phyloP scores from a whole-genome alignment of 2,888 invertebrate genomes.

The Lithodes maja region DNA sequence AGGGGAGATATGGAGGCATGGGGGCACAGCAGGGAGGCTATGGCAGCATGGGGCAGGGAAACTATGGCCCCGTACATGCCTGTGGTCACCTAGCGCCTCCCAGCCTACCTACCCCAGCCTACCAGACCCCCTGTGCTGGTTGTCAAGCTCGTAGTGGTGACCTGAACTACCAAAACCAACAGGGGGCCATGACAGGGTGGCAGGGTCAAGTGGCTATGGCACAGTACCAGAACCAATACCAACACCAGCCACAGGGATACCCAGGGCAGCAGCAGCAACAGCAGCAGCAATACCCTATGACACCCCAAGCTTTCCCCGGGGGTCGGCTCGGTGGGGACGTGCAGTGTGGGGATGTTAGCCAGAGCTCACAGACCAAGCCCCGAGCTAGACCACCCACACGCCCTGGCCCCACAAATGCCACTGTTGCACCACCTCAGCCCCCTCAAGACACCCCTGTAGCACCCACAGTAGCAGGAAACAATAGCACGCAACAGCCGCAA shows the following conservation, averaged over 20 bases:
- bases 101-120: constrained; percentile 61
- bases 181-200: constrained; percentile 57
- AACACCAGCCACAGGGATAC: constrained; percentile 29
- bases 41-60: constrained; percentile 58
- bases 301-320: constrained; percentile 54
- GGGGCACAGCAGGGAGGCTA: constrained; percentile 48
- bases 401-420: neutral
- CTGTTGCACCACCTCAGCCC: neutral
- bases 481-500: constrained; percentile 26
- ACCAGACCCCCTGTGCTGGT: constrained; percentile 71
- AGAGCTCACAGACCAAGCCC: constrained; percentile 75
- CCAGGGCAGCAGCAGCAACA: constrained; percentile 46
- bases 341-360: constrained; percentile 83
- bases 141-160: constrained; percentile 72
- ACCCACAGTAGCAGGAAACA: constrained; percentile 20
- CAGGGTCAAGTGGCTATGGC: constrained; percentile 58
- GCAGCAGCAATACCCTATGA: constrained; percentile 53
- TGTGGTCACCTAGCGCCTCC: constrained; percentile 70
- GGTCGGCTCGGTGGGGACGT: constrained; percentile 75
- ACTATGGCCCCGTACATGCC: constrained; percentile 64
- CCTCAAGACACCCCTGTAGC: constrained; percentile 13
- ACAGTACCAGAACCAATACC: constrained; percentile 55
- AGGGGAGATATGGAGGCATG: constrained; percentile 69
- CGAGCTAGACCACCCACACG: neutral
- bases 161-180: constrained; percentile 53